A percentile compares a stretch with the other conserved stretches of the same genome.
Evolutionary conservation across 2,113 vertebrate species (phyloP).

Genomic region (Tupaia chinensis): DNA sequence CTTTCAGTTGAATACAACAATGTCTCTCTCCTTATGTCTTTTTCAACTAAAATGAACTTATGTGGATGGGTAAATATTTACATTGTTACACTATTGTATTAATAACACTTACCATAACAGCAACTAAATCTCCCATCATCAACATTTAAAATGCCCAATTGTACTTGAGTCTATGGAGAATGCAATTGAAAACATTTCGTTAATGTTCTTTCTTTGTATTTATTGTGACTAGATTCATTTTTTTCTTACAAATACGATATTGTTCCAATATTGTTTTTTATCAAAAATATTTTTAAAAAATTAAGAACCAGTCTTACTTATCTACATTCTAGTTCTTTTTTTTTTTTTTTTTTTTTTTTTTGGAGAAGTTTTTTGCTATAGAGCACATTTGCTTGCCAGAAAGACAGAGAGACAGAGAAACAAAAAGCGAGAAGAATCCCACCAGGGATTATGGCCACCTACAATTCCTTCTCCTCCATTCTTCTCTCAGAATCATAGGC

Average conservation of each 20-base stretch:
- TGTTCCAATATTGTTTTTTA: not conserved
- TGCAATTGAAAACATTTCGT: not conserved
- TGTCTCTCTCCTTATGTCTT: slow-evolving; percentile 68
- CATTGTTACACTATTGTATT: slow-evolving; percentile 60
- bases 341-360: no score
- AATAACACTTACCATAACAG: slow-evolving; percentile 44
- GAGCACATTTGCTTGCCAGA: no score
- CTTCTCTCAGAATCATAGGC: no score
- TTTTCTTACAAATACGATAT: not conserved
- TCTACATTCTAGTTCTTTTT: no score
- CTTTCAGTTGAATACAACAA: slow-evolving; percentile 67
- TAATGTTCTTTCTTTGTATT: not conserved
- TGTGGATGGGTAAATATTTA: slow-evolving; percentile 71
- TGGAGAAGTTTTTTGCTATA: no score
- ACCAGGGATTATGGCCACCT: no score
- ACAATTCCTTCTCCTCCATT: no score
- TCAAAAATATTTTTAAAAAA: not conserved
- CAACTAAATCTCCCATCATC: slow-evolving; percentile 45
- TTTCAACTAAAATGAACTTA: slow-evolving; percentile 74
- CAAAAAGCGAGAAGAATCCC: no score
- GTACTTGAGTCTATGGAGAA: slow-evolving; percentile 6
- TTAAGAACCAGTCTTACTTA: not conserved
- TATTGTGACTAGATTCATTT: not conserved
- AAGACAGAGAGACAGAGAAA: no score
- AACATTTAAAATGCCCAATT: slow-evolving; percentile 39